Conservation (phyloP, 2,113 vertebrate species). For the Hemiprocne comata region DNA sequence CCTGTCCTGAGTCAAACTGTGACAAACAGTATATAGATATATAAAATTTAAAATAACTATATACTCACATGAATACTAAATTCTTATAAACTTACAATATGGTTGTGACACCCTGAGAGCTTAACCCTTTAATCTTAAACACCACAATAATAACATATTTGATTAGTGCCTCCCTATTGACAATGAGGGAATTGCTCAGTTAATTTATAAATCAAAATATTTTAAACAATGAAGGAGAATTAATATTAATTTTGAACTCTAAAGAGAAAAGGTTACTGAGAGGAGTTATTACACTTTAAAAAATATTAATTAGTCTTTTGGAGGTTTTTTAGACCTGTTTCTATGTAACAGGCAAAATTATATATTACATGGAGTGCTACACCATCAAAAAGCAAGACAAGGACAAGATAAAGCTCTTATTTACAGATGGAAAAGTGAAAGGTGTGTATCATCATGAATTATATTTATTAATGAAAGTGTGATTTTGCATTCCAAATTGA, state of each 20-base stretch:
- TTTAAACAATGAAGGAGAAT: not conserved
- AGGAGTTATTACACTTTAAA: not conserved
- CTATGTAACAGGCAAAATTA: not conserved
- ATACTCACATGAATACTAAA: not conserved
- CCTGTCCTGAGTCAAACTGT: too few relatives aligned
- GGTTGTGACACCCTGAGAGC: not conserved
- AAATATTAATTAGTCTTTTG: rapidly evolving
- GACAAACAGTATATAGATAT: too few relatives aligned
- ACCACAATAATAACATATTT: not conserved
- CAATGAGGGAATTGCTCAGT: not conserved
- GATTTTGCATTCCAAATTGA: not conserved
- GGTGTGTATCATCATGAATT: not conserved
- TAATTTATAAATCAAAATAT: not conserved
- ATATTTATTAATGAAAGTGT: not conserved
- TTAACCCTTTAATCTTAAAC: not conserved
- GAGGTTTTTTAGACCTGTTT: not conserved
- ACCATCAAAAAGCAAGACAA: too few relatives aligned
- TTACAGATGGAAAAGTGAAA: not conserved
- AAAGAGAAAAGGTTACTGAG: not conserved
- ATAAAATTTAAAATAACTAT: too few relatives aligned
- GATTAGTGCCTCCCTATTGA: not conserved
- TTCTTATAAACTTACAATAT: not conserved
- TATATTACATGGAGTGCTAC: too few relatives aligned
- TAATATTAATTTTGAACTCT: not conserved
- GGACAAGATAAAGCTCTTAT: not conserved